Evolutionary conservation across 1,140 invertebrate species (phyloP), one percentile per base, ranked within the genome.

Genomic region (Aleiodes sp.): DNA sequence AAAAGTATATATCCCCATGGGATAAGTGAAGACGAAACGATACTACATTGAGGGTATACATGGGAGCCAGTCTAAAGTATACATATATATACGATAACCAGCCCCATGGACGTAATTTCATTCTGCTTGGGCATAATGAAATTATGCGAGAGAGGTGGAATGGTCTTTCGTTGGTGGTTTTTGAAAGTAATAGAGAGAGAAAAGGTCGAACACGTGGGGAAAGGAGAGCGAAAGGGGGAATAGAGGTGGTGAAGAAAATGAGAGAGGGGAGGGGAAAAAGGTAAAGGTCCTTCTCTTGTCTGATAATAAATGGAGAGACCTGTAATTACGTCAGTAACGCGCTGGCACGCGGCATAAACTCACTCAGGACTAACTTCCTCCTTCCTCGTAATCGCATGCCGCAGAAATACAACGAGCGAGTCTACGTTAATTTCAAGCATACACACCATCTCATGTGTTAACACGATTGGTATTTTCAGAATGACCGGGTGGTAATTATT

Each of bases 301-400:
- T 24, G 24, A 56, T 56, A 56, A 56, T 56, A 56, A 56, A 56
- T 56, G 52, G 52, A 56, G 9, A 8, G 52, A 10, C 24, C 19
- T 56, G 52, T 56, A 56, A 56, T 56, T 26, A 56, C 52, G 52
- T 56, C 52, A 56, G 52, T 56, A 19, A 56, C n/a, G n/a, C n/a
- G 52, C 24, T 12, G 52, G 52, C 52, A 56, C 52, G 24, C 52
- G 21, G 52, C 24, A 8, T 24, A n/a, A 19, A 7, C 39, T 14
- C 39, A 41, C 39, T 14, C 39, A 7, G 8, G n/a, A n/a, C n/a
- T n/a, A n/a, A 8, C 39, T 3, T 41, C 39, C 39, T 3, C n/a
- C 39, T 4, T 19, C 41, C 41, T 14, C 14, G 14, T 46, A 46
- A 46, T 46, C 41, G 16, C 41, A 46, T 46, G 41, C 41, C 41